Base-by-base conservation (phyloP, 2,888 invertebrate species). In the Tribolium freemani region DNA sequence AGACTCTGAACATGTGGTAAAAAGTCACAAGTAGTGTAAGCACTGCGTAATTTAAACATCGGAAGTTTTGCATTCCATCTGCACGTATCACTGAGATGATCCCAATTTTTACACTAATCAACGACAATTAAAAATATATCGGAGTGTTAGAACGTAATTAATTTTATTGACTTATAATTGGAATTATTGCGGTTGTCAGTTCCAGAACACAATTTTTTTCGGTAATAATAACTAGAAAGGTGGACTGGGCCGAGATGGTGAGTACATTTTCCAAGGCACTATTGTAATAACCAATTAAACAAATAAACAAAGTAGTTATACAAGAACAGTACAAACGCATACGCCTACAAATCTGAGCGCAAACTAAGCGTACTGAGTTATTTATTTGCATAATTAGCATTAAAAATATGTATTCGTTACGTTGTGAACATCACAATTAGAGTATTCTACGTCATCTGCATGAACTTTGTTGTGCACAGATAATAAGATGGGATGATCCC, bases 261-360 rank as follows among this genome's bases (percentile, higher is more conserved):
- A 38, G n/a, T 8, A 50, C 13, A 50, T 50, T 20, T 38, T 38
- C 8, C 38, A 38, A 38, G 8, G 38, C 38, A 38, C 38, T 38
- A 38, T n/a, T 38, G 38, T 38, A 38, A 38, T 38, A 38, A 38
- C 38, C 38, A 38, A 38, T 38, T 38, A 50, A 50, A 50, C 13
- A 50, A 50, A 61, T 48, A 11, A 20, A 50, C 61, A 61, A 46
- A 11, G 20, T 61, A 21, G 10, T 61, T 48, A 11, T 16, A 9
- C 16, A 51, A 16, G 9, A 45, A 50, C 31, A 16, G 38, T 16
- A 72, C 50, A 56, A 64, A 75, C 71, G 67, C 73, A 73, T 68
- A 73, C 75, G 63, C 74, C 74, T 69, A 74, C 74, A 72, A 75
- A 58, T 66, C 72, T 70, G 57, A 69, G 69, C 72, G 72, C 70